Evolutionary conservation across 2,888 invertebrate species (phyloP).

Genomic region (Labia minor): DNA sequence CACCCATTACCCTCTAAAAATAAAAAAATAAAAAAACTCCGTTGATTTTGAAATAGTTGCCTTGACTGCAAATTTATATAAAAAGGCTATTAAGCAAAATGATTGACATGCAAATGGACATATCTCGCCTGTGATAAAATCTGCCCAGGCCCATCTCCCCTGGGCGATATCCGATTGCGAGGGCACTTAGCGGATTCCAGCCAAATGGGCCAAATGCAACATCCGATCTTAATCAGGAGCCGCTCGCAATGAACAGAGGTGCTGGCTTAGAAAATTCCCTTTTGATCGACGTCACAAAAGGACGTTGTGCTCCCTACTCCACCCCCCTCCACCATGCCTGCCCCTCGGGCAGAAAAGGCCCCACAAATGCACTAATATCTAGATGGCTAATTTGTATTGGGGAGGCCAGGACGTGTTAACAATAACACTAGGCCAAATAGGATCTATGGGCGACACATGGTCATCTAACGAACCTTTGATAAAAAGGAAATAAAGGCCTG

Average conservation of each 20-base stretch:
- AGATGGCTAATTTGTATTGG: conserved; percentile 4
- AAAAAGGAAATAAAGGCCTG: not conserved
- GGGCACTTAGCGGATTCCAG: not conserved
- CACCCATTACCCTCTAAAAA: not conserved
- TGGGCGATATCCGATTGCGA: not conserved
- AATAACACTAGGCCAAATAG: conserved; percentile 9
- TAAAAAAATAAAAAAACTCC: too few relatives aligned
- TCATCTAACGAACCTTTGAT: conserved; percentile 4
- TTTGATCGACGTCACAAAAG: not conserved
- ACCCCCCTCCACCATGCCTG: not conserved
- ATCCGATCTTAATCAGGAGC: not conserved
- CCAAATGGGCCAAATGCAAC: not conserved
- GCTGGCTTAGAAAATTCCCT: conserved; percentile 1
- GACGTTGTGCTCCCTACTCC: too few relatives aligned
- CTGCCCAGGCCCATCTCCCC: not conserved
- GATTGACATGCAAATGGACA: conserved; percentile 13
- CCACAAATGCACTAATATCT: conserved; percentile 2
- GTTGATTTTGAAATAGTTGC: not conserved
- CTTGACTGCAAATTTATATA: conserved; percentile 5
- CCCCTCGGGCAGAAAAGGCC: not conserved
- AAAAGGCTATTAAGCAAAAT: conserved; percentile 7
- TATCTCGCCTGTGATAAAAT: conserved; percentile 7
- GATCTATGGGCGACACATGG: not conserved
- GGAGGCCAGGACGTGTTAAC: not conserved
- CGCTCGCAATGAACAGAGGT: conserved; percentile 1